A percentile compares a stretch with the other conserved stretches of the same genome.
These are phyloP conservation scores for Vulpes lagopus DNA, from an alignment of 2,113 vertebrate genomes.

Conservation along the genomic window DNA sequence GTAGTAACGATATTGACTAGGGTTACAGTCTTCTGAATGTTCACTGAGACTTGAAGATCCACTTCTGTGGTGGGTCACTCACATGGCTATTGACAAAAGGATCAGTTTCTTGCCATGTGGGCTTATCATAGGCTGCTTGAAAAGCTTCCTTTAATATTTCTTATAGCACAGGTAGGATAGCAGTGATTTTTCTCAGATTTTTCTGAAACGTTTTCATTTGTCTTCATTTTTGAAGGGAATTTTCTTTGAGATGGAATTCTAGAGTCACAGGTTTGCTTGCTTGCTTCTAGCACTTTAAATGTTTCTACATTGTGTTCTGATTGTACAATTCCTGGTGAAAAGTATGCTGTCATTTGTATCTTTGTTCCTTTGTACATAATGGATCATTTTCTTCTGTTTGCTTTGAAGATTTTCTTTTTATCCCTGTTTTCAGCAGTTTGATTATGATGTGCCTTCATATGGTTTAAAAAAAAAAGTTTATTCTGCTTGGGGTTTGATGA, in stretches of 20 bases:
- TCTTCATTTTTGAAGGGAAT: background rate
- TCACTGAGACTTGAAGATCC: background rate
- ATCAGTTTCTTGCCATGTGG: background rate
- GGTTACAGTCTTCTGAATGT: background rate
- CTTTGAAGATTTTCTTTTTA: conserved; percentile 11
- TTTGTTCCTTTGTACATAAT: conserved; percentile 7
- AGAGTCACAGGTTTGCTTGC: background rate
- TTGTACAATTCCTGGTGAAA: background rate
- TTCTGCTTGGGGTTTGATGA: background rate
- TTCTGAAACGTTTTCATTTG: background rate
- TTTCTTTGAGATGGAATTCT: background rate
- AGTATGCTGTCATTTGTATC: background rate
- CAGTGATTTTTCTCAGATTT: background rate
- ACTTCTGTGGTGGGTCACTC: background rate
- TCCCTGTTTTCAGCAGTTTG: background rate
- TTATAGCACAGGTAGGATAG: background rate
- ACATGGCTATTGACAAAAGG: background rate
- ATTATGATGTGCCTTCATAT: background rate
- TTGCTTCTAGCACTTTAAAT: background rate
- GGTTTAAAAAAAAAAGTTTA: background rate
- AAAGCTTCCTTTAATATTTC: background rate
- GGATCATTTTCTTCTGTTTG: background rate
- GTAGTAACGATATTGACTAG: background rate
- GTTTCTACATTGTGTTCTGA: background rate
- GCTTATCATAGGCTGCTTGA: background rate